These are phyloP conservation scores for Lepidocyrtinus sp. DNA, from an alignment of 2,888 invertebrate species.

Conservation along the genomic window DNA sequence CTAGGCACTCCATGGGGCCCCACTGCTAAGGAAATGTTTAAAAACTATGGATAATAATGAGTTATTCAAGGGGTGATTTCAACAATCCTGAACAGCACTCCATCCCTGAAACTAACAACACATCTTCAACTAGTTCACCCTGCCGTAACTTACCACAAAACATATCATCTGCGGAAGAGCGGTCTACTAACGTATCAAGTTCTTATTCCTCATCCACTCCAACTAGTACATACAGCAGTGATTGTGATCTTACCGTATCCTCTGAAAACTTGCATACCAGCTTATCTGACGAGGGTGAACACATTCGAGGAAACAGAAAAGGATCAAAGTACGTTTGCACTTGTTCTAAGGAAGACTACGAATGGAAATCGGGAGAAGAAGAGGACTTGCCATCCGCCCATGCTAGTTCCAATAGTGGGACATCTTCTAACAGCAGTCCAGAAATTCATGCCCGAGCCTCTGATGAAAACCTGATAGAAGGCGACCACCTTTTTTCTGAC, in stretches of 20 bases:
- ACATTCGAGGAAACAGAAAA: no score
- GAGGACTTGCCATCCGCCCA: constrained; percentile 29
- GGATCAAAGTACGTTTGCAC: no score
- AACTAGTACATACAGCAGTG: neutral
- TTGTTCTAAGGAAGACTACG: neutral
- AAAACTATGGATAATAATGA: constrained; percentile 58
- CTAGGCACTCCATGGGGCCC: neutral
- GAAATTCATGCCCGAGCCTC: constrained; percentile 15
- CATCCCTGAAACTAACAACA: neutral
- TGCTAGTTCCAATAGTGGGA: constrained; percentile 22
- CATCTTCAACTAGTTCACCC: no score
- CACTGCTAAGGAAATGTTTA: constrained; percentile 28
- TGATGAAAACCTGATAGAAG: constrained; percentile 3
- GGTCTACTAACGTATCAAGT: neutral
- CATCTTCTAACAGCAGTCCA: constrained; percentile 28
- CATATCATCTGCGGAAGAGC: neutral
- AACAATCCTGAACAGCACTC: constrained; percentile 30
- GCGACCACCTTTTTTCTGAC: constrained; percentile 30
- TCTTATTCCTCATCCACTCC: neutral
- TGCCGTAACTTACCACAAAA: no score
- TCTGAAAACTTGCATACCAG: no score
- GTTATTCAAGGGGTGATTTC: constrained; percentile 41
- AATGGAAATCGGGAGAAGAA: constrained; percentile 20
- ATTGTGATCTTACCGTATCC: no score
- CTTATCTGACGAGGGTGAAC: no score